Base-by-base conservation (phyloP, 2,888 invertebrate species). In the Nomada hirtipes region DNA sequence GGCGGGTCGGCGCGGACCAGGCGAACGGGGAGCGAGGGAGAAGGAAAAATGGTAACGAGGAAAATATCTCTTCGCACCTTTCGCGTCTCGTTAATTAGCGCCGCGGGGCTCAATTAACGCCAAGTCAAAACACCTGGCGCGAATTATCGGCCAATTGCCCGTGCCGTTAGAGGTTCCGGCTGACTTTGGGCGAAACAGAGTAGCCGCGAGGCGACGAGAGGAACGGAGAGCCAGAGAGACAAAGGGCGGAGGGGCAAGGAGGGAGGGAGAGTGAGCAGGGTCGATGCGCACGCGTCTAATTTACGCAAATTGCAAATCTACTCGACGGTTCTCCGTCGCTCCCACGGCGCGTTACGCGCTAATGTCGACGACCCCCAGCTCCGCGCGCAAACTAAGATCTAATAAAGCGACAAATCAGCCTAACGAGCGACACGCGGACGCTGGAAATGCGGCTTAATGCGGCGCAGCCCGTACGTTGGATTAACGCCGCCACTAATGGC, bases 371-470 rank as follows among this genome's bases (percentile, higher is more conserved):
- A 81, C 82, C 80, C 81, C 75, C 76, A 73, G 69, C 82, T 82
- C 81, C 82, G 79, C 70, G 82, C 72, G 87, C 90, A 90, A 92
- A 91, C 92, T 92, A 93, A 93, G 93, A 93, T 93, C 93, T 93
- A 93, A 93, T 93, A 93, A 93, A 93, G 93, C 93, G 91, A 93
- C 93, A 93, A 93, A 93, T 93, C 93, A 93, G 91, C 87, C 89
- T 91, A 91, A 90, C 89, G 89, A 84, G 89, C 87, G 85, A 83
- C 87, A 87, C 87, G 84, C 86, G 82, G 85, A 77, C 82, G 83
- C 79, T 84, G 88, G 79, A 84, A 86, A 88, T 86, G 88, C 86
- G 89, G 85, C 76, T 85, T 83, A 86, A 84, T 86, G 82, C 87
- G 82, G 67, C 78, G 53, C 75, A 72, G 80, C 76, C 86, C 88